phyloP scores from a whole-genome alignment of 64 coral and sea anemone genomes.

The Pocillopora damicornis region DNA sequence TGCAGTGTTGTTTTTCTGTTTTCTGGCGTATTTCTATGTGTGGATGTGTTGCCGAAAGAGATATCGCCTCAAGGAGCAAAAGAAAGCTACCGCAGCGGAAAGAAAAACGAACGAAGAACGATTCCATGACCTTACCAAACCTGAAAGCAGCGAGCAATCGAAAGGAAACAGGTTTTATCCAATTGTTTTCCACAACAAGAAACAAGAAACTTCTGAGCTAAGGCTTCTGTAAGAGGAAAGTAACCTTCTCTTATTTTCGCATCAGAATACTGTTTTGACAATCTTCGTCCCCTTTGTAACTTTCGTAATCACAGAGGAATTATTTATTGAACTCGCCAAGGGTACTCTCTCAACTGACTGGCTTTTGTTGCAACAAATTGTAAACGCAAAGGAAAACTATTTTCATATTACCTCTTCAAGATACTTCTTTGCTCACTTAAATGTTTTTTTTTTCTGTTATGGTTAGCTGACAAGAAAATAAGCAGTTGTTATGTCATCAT shows the following conservation, averaged over 20 bases:
- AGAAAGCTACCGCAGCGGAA: not conserved
- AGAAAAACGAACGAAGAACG: slow-evolving; percentile 20
- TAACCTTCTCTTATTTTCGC: not conserved
- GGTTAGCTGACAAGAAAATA: no score
- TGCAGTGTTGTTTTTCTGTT: slow-evolving; percentile 23
- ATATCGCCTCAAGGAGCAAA: slow-evolving; percentile 23
- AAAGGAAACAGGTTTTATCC: slow-evolving; percentile 27
- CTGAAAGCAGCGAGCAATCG: not conserved
- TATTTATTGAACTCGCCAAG: not conserved
- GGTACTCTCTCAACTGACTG: not conserved
- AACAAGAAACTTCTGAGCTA: slow-evolving; percentile 16
- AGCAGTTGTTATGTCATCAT: no score
- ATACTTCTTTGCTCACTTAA: no score
- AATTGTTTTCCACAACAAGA: slow-evolving; percentile 18
- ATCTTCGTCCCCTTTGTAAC: not conserved
- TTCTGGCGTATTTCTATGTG: slow-evolving; percentile 31
- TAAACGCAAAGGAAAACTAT: no score
- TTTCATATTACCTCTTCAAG: no score
- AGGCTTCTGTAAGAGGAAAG: slow-evolving; percentile 7
- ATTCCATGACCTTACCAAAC: slow-evolving; percentile 15
- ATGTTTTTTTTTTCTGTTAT: no score
- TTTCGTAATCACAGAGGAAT: not conserved
- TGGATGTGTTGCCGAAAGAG: slow-evolving; percentile 42
- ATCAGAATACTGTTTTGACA: not conserved
- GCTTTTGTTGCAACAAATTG: no score